phyloP scores from a whole-genome alignment of 2,797 vertebrate genomes.

The Chiroxiphia lanceolata region DNA sequence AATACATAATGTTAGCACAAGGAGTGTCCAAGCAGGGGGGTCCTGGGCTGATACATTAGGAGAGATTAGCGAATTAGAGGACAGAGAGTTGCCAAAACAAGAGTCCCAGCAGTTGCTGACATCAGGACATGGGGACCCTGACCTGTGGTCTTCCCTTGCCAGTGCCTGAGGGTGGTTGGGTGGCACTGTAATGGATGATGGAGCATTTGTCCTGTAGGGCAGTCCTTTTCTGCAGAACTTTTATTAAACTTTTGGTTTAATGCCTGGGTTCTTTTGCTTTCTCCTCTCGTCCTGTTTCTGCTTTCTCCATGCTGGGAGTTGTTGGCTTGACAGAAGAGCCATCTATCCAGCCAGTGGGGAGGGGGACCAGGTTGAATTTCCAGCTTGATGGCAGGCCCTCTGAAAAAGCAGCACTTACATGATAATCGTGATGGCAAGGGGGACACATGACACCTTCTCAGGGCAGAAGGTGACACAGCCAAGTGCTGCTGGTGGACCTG shows the following conservation, averaged over 20 bases:
- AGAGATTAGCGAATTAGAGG: not conserved
- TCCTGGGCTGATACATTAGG: not conserved
- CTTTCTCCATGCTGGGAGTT: not conserved
- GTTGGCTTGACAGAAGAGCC: not conserved
- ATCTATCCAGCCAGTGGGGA: not conserved
- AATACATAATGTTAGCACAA: not conserved
- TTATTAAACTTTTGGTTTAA: not conserved
- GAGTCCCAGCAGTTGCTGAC: not conserved
- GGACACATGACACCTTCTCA: not conserved
- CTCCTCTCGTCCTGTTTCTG: not conserved
- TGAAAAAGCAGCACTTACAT: not conserved
- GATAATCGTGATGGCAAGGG: not conserved
- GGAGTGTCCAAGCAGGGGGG: not conserved
- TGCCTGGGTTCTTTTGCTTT: not conserved
- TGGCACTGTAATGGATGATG: not conserved
- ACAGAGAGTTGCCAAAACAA: not conserved
- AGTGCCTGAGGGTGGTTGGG: not conserved
- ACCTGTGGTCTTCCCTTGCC: not conserved
- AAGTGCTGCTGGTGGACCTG: not conserved
- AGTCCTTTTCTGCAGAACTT: not conserved
- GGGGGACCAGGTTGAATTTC: not conserved
- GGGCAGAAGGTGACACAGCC: not conserved
- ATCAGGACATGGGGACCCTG: rapidly evolving
- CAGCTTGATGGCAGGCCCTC: not conserved
- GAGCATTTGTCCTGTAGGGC: not conserved